Percentiles rank a stretch among this genome's conserved stretches.
Evolutionary conservation across 2,888 invertebrate species (phyloP).

Genomic region (Calliopum simillimum): DNA sequence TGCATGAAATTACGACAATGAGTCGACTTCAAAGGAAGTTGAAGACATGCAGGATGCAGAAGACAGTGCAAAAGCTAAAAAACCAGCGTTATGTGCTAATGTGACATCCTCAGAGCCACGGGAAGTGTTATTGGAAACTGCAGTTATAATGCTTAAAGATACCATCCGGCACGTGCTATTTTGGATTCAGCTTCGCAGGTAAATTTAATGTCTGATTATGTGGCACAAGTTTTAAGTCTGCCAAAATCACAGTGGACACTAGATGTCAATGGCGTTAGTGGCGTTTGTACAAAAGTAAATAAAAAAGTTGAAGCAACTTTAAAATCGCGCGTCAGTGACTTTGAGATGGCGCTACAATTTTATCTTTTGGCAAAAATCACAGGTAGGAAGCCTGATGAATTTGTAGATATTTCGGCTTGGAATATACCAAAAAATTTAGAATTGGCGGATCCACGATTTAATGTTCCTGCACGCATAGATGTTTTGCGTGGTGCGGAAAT

Average conservation of each 20-base stretch:
- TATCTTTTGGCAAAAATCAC: slow-evolving; percentile 26
- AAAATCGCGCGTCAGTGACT: slow-evolving; percentile 30
- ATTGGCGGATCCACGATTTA: slow-evolving; percentile 18
- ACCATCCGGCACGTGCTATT: slow-evolving; percentile 28
- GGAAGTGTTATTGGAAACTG: slow-evolving; percentile 38
- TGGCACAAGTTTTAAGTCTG: slow-evolving; percentile 25
- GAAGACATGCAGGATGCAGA: not conserved
- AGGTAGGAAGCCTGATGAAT: slow-evolving; percentile 22
- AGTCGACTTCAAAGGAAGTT: not conserved
- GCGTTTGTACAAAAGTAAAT: slow-evolving; percentile 9
- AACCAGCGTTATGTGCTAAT: not conserved
- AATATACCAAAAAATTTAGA: slow-evolving; percentile 27
- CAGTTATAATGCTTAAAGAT: slow-evolving; percentile 28
- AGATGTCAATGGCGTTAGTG: slow-evolving; percentile 20
- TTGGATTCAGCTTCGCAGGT: slow-evolving; percentile 40
- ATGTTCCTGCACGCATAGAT: slow-evolving; percentile 30
- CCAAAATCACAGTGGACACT: slow-evolving; percentile 21
- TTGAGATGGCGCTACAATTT: slow-evolving; percentile 14
- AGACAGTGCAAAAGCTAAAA: not conserved
- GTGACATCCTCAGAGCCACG: not conserved
- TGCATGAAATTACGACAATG: not conserved
- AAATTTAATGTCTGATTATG: slow-evolving; percentile 33
- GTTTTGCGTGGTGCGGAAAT: slow-evolving; percentile 22
- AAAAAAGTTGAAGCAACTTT: slow-evolving; percentile 25
- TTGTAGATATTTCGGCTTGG: slow-evolving; percentile 22